phyloP scores from a whole-genome alignment of 2,797 vertebrate species.

The Corythornis leucogaster region DNA sequence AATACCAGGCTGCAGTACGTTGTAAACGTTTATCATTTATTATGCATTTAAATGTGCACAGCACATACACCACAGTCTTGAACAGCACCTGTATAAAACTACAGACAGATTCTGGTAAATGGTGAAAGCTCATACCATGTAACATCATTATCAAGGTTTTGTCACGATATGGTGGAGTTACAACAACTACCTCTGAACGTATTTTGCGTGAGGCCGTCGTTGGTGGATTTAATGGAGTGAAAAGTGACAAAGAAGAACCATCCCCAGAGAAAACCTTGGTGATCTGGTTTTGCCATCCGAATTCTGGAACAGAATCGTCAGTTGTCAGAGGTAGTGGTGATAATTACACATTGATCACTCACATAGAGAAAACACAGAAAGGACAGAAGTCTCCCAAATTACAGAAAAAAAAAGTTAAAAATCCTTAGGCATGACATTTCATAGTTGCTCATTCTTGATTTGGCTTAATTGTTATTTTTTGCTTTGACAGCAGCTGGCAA shows the following conservation, averaged over 20 bases:
- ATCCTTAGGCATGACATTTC: background rate
- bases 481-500: constrained; percentile 15
- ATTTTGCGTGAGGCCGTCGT: background rate
- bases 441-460: background rate
- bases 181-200: background rate
- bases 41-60: constrained; percentile 87
- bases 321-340: constrained; percentile 45
- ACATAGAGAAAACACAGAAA: background rate
- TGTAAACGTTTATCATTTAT: constrained; percentile 71
- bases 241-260: background rate
- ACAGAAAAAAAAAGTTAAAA: background rate
- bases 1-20: background rate
- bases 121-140: constrained; percentile 57
- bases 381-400: constrained; percentile 1
- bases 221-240: background rate
- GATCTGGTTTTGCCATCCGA: constrained; percentile 37
- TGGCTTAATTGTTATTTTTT: constrained; percentile 12
- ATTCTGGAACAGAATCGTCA: background rate
- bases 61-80: constrained; percentile 88
- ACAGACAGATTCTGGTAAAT: constrained; percentile 83
- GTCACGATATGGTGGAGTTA: constrained; percentile 33
- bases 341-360: constrained; percentile 21
- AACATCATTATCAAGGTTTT: constrained; percentile 2
- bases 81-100: constrained; percentile 92
- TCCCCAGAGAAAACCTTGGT: constrained; percentile 18